Conservation (phyloP, 2,797 vertebrate genomes). For the Neomorphus geoffroyi region DNA sequence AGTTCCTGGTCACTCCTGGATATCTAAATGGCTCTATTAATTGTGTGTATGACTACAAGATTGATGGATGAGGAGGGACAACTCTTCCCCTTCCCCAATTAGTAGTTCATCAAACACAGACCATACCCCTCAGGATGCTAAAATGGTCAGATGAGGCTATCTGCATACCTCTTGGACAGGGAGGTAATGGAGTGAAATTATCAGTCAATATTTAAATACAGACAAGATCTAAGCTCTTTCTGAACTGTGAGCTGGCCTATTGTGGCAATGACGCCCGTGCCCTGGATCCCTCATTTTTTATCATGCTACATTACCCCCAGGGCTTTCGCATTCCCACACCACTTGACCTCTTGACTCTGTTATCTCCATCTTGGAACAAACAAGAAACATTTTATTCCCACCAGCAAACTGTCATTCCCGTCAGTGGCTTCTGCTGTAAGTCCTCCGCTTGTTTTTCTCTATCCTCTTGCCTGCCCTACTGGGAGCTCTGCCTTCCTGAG, state of each 20-base stretch:
- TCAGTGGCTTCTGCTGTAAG: conserved; percentile 42
- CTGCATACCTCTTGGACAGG: conserved; percentile 36
- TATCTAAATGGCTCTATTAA: conserved; percentile 12
- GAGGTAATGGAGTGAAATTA: conserved; percentile 66
- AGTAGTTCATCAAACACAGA: conserved; percentile 36
- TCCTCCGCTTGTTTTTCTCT: not conserved
- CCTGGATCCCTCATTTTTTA: conserved; percentile 77
- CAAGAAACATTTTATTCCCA: conserved; percentile 78
- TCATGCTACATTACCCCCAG: conserved; percentile 81
- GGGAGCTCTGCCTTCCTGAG: conserved; percentile 30
- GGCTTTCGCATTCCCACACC: conserved; percentile 78
- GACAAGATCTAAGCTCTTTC: conserved; percentile 67
- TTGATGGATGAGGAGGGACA: conserved; percentile 35
- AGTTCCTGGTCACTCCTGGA: not conserved
- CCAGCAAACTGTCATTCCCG: conserved; percentile 62
- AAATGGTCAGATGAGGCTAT: not conserved
- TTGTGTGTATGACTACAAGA: not conserved
- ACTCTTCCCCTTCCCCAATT: conserved; percentile 1
- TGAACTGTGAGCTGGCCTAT: conserved; percentile 2
- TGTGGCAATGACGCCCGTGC: not conserved
- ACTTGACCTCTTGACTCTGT: conserved; percentile 84
- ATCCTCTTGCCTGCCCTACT: not conserved
- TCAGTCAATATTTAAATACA: conserved; percentile 66
- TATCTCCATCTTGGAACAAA: conserved; percentile 79
- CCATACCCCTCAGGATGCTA: not conserved